Percentiles rank a stretch among this genome's conserved stretches.
Conservation (phyloP, 2,113 vertebrate genomes). For the Campylomormyrus tamandua region DNA sequence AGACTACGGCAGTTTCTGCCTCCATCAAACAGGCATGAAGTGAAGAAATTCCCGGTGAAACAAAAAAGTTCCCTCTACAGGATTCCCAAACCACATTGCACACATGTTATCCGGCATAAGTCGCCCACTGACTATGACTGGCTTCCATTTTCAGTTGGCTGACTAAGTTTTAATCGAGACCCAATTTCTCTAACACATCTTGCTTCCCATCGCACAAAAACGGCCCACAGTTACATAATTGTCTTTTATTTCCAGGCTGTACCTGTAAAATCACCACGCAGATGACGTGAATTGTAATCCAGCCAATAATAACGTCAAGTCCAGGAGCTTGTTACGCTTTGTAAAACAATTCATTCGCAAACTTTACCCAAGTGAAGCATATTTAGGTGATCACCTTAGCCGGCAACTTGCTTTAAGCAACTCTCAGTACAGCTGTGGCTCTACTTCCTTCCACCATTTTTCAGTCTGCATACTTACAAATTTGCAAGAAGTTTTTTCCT, state of each 20-base stretch:
- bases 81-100: not conserved
- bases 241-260: not conserved
- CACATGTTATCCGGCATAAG: not conserved
- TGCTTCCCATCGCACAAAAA: not conserved
- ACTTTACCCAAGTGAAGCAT: not conserved
- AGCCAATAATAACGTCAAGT: not conserved
- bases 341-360: not conserved
- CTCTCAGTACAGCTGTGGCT: constrained; percentile 25
- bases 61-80: not conserved
- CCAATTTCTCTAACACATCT: not conserved
- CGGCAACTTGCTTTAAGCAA: not conserved
- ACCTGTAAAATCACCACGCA: not conserved
- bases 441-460: constrained; percentile 30
- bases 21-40: not conserved
- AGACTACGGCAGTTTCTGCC: not conserved
- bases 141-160: not conserved
- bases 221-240: not conserved
- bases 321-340: not conserved
- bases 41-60: not conserved
- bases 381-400: not conserved
- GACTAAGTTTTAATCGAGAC: not conserved
- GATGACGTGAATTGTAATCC: not conserved
- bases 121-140: not conserved
- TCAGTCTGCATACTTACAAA: constrained; percentile 13
- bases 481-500: constrained; percentile 9